These are phyloP conservation scores for Oryzias melastigma DNA, from an alignment of 2,113 vertebrate species.

Conservation along the genomic window DNA sequence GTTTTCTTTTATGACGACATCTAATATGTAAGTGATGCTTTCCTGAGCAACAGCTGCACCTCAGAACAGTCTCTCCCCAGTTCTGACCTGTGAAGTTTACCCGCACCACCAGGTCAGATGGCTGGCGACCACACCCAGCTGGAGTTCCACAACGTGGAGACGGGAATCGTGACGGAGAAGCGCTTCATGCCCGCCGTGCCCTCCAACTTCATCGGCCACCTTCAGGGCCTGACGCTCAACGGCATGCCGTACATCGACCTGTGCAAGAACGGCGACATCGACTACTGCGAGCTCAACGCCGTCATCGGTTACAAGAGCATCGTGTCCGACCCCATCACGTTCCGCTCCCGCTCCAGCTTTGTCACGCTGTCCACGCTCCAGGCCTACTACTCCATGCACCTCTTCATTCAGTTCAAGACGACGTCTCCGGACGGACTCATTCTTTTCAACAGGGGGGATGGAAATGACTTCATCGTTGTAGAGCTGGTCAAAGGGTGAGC, in stretches of 20 bases:
- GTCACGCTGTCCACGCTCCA: conserved; percentile 94
- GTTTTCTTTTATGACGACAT: conserved; percentile 27
- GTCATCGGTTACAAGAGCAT: conserved; percentile 98
- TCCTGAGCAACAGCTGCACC: conserved; percentile 19
- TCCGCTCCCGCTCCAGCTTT: conserved; percentile 97
- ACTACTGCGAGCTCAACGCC: conserved; percentile 98
- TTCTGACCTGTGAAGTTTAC: conserved; percentile 57
- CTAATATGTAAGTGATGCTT: conserved; percentile 25
- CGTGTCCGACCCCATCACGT: conserved; percentile 97
- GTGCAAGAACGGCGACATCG: conserved; percentile 98
- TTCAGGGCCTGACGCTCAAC: conserved; percentile 96
- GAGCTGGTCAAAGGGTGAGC: conserved; percentile 98
- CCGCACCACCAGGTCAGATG: conserved; percentile 88
- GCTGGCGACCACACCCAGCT: conserved; percentile 96
- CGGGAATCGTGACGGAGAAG: conserved; percentile 96
- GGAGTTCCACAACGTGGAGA: conserved; percentile 99
- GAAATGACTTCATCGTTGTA: conserved; percentile 98
- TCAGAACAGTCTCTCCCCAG: conserved; percentile 23
- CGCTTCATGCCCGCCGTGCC: conserved; percentile 95
- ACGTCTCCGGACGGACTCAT: conserved; percentile 96
- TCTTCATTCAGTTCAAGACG: conserved; percentile 99
- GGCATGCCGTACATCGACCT: conserved; percentile 99
- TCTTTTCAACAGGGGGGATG: conserved; percentile 96
- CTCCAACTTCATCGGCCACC: conserved; percentile 98
- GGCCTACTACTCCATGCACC: conserved; percentile 99